Evolutionary conservation across 2,888 invertebrate species (phyloP).

Genomic region (Nemapogon koenigi): DNA sequence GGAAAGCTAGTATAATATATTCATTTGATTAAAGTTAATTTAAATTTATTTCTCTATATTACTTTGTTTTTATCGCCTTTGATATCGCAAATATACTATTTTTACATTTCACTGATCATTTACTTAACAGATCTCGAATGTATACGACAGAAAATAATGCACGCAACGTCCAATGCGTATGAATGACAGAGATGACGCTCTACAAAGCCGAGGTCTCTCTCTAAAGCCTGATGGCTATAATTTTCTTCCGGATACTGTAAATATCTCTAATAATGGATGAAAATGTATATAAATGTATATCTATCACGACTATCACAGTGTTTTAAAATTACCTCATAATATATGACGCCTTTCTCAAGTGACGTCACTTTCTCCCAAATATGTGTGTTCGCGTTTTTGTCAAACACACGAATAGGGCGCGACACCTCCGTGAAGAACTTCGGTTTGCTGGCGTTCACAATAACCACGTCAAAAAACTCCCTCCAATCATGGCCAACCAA

Average conservation of each 20-base stretch:
- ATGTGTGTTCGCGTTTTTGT: conserved; percentile 79
- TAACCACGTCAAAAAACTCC: conserved; percentile 90
- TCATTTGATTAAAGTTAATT: neutral
- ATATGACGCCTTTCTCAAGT: conserved; percentile 87
- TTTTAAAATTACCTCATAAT: conserved; percentile 85
- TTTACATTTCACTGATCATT: no score
- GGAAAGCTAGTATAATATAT: no score
- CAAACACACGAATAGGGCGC: conserved; percentile 88
- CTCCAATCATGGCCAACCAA: conserved; percentile 90
- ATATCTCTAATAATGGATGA: no score
- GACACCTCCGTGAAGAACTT: conserved; percentile 94
- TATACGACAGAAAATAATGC: no score
- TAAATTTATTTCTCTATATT: neutral
- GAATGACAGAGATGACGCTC: no score
- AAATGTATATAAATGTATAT: no score
- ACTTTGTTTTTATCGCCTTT: neutral
- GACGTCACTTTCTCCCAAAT: conserved; percentile 91
- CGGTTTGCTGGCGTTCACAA: conserved; percentile 95
- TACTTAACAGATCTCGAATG: no score
- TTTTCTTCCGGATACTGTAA: no score
- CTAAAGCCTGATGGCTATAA: no score
- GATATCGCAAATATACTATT: neutral
- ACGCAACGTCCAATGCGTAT: no score
- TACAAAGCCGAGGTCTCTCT: no score
- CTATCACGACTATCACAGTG: no score